Percentiles rank a stretch among this genome's conserved stretches.
Evolutionary conservation across 2,797 vertebrate genomes (phyloP).

Genomic region (Gymnocypris eckloni): DNA sequence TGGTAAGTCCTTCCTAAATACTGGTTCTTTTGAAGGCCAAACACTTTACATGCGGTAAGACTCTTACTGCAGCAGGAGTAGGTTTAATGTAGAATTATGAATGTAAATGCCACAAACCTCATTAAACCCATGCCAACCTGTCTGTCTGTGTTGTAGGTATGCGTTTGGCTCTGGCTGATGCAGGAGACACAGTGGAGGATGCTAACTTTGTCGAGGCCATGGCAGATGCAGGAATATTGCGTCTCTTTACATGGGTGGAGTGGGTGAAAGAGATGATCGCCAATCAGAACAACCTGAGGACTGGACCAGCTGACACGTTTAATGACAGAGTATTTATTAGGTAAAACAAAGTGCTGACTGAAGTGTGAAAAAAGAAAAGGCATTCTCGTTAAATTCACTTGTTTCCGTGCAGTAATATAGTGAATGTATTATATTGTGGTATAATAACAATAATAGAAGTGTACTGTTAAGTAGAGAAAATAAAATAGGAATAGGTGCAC

Average conservation of each 20-base stretch:
- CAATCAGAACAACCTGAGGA: conserved; percentile 90
- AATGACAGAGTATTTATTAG: conserved; percentile 95
- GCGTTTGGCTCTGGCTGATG: conserved; percentile 94
- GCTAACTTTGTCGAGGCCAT: conserved; percentile 98
- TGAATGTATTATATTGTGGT: neutral
- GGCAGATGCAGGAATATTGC: conserved; percentile 96
- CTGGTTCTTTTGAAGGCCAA: neutral
- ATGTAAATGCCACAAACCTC: neutral
- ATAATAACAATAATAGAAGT: neutral
- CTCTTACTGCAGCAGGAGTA: neutral
- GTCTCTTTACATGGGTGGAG: conserved; percentile 96
- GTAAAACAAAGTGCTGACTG: conserved; percentile 67
- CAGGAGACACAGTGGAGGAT: conserved; percentile 97
- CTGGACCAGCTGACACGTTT: conserved; percentile 85
- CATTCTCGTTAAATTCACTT: neutral
- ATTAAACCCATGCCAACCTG: neutral
- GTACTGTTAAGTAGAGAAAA: neutral
- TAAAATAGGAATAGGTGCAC: neutral
- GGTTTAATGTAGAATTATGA: neutral
- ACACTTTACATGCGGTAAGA: neutral
- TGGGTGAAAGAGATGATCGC: conserved; percentile 99
- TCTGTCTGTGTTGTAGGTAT: conserved; percentile 80
- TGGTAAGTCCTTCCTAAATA: conserved; percentile 76
- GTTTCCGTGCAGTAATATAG: neutral
- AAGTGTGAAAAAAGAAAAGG: neutral